Evolutionary conservation across 2,888 invertebrate species (phyloP), one percentile per base, ranked within the genome.

Genomic region (Ophion ellenae): DNA sequence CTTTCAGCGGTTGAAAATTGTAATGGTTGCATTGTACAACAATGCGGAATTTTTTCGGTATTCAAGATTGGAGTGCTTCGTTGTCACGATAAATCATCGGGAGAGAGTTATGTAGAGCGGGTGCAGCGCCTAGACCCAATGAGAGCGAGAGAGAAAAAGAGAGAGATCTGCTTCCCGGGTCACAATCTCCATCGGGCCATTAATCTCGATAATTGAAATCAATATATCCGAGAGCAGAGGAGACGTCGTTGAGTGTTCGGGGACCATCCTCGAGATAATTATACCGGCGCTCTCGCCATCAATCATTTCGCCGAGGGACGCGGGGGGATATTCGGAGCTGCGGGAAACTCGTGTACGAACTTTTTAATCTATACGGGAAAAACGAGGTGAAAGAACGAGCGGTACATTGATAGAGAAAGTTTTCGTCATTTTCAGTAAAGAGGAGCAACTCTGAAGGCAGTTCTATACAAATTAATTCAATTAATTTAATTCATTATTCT

Each of bases 171-270:
- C 53, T 53, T 53, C 53, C 53, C 53, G 53, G 53, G 53, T 53
- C 83, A 86, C 89, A 88, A 91, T 91, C 90, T 87, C 73, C 40
- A 36, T 84, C 85, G 82, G 85, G 17, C 91, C 90, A 93, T 92
- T 92, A 93, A 93, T 93, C 93, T 91, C 91, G 87, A 90, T 92
- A 92, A 93, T 92, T 92, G 92, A 53, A 92, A 93, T 93, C 92
- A 91, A 93, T 93, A 93, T 92, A 53, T 53, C 53, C 53, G 53
- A 53, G 53, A 53, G 53, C 53, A 53, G 53, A 53, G 17, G 53
- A 53, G 53, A 53, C 88, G 86, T 83, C 87, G 53, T 63, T 69
- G 69, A 82, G 84, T 88, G 89, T 84, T 90, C 89, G 88, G 87
- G 87, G 53, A 66, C 87, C 84, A 83, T 86, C 86, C 86, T 85